phyloP scores from a whole-genome alignment of 2,888 invertebrate genomes.

The Formica aserva region DNA sequence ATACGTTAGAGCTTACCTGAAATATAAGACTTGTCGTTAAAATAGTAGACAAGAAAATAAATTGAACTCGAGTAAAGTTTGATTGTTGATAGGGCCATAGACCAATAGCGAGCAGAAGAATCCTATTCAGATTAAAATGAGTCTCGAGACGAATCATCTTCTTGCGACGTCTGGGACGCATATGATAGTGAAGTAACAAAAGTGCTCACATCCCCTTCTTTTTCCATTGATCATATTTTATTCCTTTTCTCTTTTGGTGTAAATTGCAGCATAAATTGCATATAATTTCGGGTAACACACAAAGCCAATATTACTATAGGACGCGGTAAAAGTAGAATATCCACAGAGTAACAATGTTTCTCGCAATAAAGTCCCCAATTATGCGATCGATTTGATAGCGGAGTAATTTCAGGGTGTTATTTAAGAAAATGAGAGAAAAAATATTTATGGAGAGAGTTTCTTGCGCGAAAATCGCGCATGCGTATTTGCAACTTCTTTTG shows the following conservation, averaged over 20 bases:
- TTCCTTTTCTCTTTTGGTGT: no score
- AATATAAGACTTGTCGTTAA: not conserved
- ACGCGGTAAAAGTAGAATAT: no score
- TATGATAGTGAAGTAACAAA: no score
- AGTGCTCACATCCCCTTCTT: no score
- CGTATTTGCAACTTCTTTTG: not conserved
- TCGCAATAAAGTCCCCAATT: no score
- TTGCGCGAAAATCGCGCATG: not conserved
- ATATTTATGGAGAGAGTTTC: not conserved
- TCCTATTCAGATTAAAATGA: not conserved
- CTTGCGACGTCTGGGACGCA: not conserved
- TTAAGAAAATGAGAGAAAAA: not conserved
- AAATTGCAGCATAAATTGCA: no score
- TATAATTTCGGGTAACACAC: no score
- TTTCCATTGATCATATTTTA: no score
- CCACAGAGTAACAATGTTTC: no score
- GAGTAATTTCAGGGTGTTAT: no score
- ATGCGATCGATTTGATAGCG: no score
- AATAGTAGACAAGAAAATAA: not conserved
- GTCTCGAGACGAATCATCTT: not conserved
- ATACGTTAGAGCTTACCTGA: not conserved
- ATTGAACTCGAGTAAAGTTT: not conserved
- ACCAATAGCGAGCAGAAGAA: not conserved
- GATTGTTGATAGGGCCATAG: constrained; percentile 14
- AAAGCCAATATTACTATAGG: no score